These are phyloP conservation scores for Podilymbus podiceps DNA, from an alignment of 2,113 vertebrate genomes.

Conservation along the genomic window DNA sequence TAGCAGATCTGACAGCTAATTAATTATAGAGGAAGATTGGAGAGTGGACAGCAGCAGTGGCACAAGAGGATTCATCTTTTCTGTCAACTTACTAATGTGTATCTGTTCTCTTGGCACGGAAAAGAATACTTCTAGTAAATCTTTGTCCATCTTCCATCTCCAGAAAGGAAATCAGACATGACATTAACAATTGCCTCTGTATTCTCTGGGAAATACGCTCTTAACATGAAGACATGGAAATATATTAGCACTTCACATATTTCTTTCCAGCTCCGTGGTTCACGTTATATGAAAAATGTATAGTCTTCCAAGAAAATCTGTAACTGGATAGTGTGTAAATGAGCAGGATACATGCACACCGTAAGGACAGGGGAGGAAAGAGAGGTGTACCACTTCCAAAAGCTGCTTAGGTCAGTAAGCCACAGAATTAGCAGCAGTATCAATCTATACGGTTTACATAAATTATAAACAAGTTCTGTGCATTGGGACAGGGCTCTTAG, in stretches of 20 bases:
- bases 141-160: conserved; percentile 60
- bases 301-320: neutral
- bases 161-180: conserved; percentile 74
- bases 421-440: neutral
- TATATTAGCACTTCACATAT: conserved; percentile 8
- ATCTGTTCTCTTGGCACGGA: conserved; percentile 18
- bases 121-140: conserved; percentile 61
- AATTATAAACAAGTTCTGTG: neutral
- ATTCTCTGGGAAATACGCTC: conserved; percentile 51
- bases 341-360: accelerated
- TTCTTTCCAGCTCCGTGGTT: neutral
- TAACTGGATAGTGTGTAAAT: accelerated
- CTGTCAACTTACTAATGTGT: conserved; percentile 59
- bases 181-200: conserved; percentile 69
- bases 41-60: conserved; percentile 49
- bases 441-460: neutral
- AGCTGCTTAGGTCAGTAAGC: neutral
- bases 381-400: neutral
- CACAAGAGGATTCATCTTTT: conserved; percentile 66
- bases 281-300: neutral
- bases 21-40: conserved; percentile 72
- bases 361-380: neutral
- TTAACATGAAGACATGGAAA: conserved; percentile 34
- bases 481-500: neutral
- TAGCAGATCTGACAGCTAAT: conserved; percentile 78